Base-by-base conservation (phyloP, 2,113 vertebrate species). In the Daboia siamensis region DNA sequence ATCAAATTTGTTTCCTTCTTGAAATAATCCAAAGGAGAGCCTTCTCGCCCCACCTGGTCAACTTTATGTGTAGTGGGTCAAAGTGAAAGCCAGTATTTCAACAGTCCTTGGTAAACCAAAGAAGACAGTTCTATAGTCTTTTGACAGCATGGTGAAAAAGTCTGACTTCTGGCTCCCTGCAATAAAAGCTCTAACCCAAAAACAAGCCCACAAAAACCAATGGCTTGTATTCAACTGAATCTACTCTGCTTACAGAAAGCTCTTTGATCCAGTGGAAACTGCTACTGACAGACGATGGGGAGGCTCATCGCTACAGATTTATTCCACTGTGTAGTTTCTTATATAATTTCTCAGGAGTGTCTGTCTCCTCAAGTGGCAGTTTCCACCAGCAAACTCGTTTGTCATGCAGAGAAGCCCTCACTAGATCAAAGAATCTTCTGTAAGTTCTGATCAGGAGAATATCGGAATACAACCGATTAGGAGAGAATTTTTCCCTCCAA, bases 91-190 rank as follows among this genome's bases (percentile, higher is more conserved):
- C 96, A 94, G 92, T 91, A 93, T 95, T 96, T 96, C 95, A 91
- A 97, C 96, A 93, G 54, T 88, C 11, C 44, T 52, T 74, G 21
- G 23, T 33, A 51, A 44, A 54, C 26, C 54, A 33, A 64, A 87
- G 5, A 29, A 13, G 17, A 64, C 29, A 54, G 39, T 55, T 55
- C 39, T 74, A 95, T 93, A 17, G 88, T 74, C 46, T 94, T 92
- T 89, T 24, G 91, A 93, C 74, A 95, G 94, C 97, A 97, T 97
- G 98, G 97, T 97, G 97, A 95, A 96, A 95, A 98, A 96, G 96
- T 97, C 96, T 12, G 95, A 95, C 94, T 97, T 97, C 94, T 96
- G 97, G 98, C 97, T 98, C 98, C 98, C 97, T 98, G 97, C 96
- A 96, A 98, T 96, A 97, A 96, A 93, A 97, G 94, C 91, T 93